Evolutionary conservation across 2,888 invertebrate species (phyloP).

Genomic region (Tipula helvola): DNA sequence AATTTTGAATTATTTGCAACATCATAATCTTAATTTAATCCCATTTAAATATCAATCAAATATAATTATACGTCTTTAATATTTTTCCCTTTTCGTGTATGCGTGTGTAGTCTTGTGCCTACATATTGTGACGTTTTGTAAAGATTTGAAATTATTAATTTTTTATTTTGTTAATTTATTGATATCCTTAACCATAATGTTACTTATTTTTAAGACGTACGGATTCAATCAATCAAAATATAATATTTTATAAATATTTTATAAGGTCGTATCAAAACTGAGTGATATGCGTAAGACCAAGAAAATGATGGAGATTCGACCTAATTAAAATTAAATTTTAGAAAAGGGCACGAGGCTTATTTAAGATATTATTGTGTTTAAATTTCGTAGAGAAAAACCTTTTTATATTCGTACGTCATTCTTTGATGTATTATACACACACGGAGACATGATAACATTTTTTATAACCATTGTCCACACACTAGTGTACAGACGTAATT

Average conservation of each 20-base stretch:
- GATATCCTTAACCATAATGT: not conserved
- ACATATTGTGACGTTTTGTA: not conserved
- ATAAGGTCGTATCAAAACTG: not conserved
- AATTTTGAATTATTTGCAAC: not conserved
- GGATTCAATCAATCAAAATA: not conserved
- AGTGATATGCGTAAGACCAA: not conserved
- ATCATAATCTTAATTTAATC: not conserved
- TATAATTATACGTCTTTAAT: not conserved
- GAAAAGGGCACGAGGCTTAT: not conserved
- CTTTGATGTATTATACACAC: no score
- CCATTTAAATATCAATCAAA: not conserved
- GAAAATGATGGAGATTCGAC: not conserved
- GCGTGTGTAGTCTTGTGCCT: not conserved
- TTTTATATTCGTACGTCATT: no score
- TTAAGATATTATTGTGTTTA: not conserved
- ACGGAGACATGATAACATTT: no score
- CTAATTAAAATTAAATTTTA: not conserved
- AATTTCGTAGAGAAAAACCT: no score
- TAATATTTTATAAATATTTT: not conserved
- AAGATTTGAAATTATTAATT: not conserved
- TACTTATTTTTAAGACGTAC: not conserved
- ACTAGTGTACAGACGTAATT: no score
- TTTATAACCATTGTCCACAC: no score
- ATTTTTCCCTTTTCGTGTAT: not conserved
- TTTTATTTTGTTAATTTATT: not conserved